Evolutionary conservation across 2,888 invertebrate genomes (phyloP), one percentile per base, ranked within the genome.

Genomic region (Auanema freiburgensis): DNA sequence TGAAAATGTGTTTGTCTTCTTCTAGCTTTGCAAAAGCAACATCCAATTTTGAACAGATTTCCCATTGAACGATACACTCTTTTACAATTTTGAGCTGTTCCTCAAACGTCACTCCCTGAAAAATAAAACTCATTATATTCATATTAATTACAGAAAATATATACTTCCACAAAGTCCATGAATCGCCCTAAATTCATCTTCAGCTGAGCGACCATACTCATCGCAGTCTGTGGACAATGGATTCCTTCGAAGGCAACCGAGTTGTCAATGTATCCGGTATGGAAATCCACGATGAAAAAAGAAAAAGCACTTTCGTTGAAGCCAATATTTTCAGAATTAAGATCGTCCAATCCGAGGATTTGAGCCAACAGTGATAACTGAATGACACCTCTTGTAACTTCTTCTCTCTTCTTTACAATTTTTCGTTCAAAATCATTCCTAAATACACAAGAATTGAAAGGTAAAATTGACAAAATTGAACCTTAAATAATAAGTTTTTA

Each of bases 61-160:
- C 54, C 8, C 54, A 54, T 54, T 54, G 54, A 54, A 11, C 54
- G n/a, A 54, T 54, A 23, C 11, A 54, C 54, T 54, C 54, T n/a
- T 54, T 54, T 23, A 10, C 54, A n/a, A 54, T 54, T 54, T n/a
- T 54, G 54, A 54, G 54, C 54, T 54, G 54, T 54, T 54, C 54
- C 23, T 21, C 54, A 33, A 11, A 54, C 54, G 54, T 54, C 54
- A 54, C 33, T 21, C 23, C n/a, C 54, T 54, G 24, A 54, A 54
- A 54, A n/a, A 8, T 25, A 54, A 54, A n/a, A 54, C 25, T 54
- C 54, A 54, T 54, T 8, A 54, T 54, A 11, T 54, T 54, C 54
- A 54, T n/a, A n/a, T n/a, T n/a, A n/a, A n/a, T 54, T n/a, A 18
- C 21, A n/a, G 10, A 54, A 54, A 54, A 54, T n/a, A 54, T 33